Evolutionary conservation across 2,113 vertebrate species (phyloP).

Genomic region (Brachionichthys hirsutus): DNA sequence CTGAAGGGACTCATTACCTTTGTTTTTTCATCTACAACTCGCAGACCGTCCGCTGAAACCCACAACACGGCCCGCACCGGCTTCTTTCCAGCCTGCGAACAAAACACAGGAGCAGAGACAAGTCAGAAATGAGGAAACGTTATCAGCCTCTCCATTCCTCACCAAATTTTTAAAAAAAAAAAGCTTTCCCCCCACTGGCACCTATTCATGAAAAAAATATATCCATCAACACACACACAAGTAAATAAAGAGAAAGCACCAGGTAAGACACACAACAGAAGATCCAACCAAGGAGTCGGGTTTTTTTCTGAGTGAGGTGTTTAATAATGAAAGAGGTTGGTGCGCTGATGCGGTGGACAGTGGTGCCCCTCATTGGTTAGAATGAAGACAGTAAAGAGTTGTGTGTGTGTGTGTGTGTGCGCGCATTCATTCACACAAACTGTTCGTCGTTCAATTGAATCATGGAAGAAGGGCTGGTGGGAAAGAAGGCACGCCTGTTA

Average conservation of each 20-base stretch:
- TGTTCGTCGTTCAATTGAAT: conserved; percentile 42
- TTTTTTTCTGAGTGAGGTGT: conserved; percentile 21
- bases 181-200: conserved; percentile 22
- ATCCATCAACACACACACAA: conserved; percentile 8
- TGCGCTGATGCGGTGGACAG: conserved; percentile 39
- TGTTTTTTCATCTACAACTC: conserved; percentile 98
- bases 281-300: conserved; percentile 12
- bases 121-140: conserved; percentile 6
- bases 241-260: conserved; percentile 51
- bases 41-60: conserved; percentile 97
- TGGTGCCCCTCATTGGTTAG: conserved; percentile 46
- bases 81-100: conserved; percentile 93
- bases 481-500: conserved; percentile 56
- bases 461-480: conserved; percentile 42
- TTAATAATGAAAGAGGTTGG: conserved; percentile 30
- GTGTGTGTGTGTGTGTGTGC: conserved; percentile 21
- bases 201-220: conserved; percentile 14
- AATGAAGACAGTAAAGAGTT: conserved; percentile 16
- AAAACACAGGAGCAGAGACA: conserved; percentile 40
- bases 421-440: conserved; percentile 41
- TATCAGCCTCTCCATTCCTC: neutral
- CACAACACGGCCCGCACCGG: conserved; percentile 93
- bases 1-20: conserved; percentile 80
- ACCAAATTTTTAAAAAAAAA: conserved; percentile 1
- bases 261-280: conserved; percentile 36